These are phyloP conservation scores for Lucinisca nassula DNA, from an alignment of 2,888 invertebrate species.

Conservation along the genomic window DNA sequence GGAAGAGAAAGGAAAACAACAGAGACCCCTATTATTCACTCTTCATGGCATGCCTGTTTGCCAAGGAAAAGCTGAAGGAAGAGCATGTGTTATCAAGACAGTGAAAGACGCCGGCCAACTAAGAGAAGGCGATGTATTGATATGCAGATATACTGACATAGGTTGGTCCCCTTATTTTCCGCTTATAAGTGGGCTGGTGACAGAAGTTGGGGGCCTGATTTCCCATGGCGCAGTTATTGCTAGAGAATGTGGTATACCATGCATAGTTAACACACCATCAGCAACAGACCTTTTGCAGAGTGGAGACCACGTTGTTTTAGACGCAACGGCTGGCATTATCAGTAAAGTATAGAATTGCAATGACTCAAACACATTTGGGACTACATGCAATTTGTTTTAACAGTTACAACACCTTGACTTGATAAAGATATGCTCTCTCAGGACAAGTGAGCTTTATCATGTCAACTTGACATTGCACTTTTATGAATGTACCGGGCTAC, in stretches of 20 bases:
- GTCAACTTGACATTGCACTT: no score
- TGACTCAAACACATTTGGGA: no score
- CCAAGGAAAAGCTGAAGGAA: constrained; percentile 91
- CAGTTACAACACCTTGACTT: no score
- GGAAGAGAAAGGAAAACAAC: neutral
- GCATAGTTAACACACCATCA: constrained; percentile 92
- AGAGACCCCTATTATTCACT: neutral
- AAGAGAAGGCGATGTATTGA: constrained; percentile 91
- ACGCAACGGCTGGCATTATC: constrained; percentile 22
- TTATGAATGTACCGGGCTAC: no score
- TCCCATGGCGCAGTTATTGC: constrained; percentile 96
- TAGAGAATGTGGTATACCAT: constrained; percentile 94
- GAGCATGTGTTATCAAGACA: constrained; percentile 92
- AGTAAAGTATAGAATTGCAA: no score
- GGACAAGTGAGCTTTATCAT: no score
- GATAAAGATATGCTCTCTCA: no score
- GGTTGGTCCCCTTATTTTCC: constrained; percentile 96
- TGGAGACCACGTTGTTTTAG: constrained; percentile 88
- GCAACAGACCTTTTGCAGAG: constrained; percentile 91
- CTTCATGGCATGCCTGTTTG: constrained; percentile 91
- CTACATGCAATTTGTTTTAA: no score
- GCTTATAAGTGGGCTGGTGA: constrained; percentile 92
- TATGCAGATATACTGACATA: constrained; percentile 93
- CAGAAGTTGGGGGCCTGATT: constrained; percentile 94
- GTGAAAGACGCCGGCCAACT: constrained; percentile 88